These are phyloP conservation scores for Erythrolamprus reginae DNA, from an alignment of 2,113 vertebrate species.

Conservation along the genomic window DNA sequence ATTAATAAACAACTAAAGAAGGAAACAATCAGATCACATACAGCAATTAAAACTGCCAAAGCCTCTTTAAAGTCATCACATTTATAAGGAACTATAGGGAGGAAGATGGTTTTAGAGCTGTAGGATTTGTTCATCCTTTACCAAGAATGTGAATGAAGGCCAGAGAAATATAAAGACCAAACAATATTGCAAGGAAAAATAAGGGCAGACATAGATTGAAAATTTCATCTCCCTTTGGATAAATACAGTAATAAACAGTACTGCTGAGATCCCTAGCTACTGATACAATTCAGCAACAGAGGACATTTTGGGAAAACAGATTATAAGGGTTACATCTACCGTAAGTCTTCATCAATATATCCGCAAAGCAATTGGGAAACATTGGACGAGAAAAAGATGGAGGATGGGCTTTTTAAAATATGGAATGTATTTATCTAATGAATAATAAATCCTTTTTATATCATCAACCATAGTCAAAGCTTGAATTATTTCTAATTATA, in stretches of 20 bases:
- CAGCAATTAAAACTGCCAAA: background rate
- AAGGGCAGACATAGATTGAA: background rate
- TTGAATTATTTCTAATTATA: background rate
- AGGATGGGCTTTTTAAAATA: background rate
- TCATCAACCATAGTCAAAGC: background rate
- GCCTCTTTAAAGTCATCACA: background rate
- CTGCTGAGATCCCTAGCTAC: background rate
- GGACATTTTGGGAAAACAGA: background rate
- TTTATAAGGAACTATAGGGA: background rate
- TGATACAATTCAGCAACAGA: background rate
- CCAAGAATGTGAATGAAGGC: background rate
- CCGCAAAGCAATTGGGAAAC: background rate
- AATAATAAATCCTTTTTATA: background rate
- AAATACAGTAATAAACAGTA: background rate
- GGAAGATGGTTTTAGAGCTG: background rate
- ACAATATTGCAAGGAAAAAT: background rate
- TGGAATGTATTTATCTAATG: background rate
- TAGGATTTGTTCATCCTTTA: background rate
- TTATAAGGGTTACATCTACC: background rate
- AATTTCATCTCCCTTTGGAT: background rate
- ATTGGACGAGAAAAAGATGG: background rate
- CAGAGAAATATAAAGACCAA: background rate
- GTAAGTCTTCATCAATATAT: background rate
- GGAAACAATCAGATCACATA: background rate
- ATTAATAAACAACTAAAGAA: background rate